Evolutionary conservation across 2,113 vertebrate species (phyloP), one percentile per base, ranked within the genome.

Genomic region (Dunckerocampus dactyliophorus): DNA sequence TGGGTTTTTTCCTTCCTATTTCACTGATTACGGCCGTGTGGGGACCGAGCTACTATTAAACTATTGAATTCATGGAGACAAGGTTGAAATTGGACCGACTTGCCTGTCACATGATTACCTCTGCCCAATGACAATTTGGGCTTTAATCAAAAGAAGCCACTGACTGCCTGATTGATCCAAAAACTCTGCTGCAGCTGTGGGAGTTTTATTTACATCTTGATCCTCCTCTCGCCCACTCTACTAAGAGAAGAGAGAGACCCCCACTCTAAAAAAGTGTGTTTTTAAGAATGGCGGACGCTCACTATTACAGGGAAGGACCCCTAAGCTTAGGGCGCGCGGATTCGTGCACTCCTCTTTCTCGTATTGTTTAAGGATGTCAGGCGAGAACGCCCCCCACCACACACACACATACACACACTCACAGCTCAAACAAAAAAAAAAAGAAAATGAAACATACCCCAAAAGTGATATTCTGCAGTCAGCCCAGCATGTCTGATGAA

Each of bases 11-110:
- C 69, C 93, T 92, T 93, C 92, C 92, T 95, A 94, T 96, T 92
- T 98, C 93, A 95, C 93, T 96, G 95, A 98, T 99, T 98, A 95
- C 94, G 93, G 96, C 94, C 94, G 96, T 94, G 91, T 97, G 94
- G 94, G 94, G 95, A 98, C 93, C 93, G 92, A 93, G 94, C 94
- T 94, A 92, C 94, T 95, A 95, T 97, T 94, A 98, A 98, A 98
- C 96, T 97, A 97, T 96, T 96, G 95, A 95, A 97, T 99, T 98
- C 96, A 95, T 95, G 95, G 94, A 98, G 95, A 97, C 97, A 95
- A 97, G 95, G 94, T 97, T 96, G 95, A 99, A 99, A 99, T 97
- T 97, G 96, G 95, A 98, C 94, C 95, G 95, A 98, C 94, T 93
- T 95, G 94, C 93, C 93, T 95, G 96, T 98, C 97, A 99, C 96